Percentiles rank a stretch among this genome's conserved stretches.
Evolutionary conservation across 2,888 invertebrate genomes (phyloP).

Genomic region (Oscheius sp.): DNA sequence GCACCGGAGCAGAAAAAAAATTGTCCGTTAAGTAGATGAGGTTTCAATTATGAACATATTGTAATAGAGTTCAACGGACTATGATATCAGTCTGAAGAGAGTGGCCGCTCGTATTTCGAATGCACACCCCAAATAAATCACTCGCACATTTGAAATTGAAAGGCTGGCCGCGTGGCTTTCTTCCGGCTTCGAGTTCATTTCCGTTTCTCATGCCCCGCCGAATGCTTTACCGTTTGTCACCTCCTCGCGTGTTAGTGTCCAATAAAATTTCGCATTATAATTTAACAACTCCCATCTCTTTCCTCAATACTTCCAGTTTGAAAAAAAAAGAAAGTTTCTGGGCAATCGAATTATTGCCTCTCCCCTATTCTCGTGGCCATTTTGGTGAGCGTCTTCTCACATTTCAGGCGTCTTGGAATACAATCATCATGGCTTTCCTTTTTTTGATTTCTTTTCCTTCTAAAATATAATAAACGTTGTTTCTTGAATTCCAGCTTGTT

Average conservation of each 20-base stretch:
- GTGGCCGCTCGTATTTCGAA: no score
- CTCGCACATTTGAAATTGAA: conserved; percentile 9
- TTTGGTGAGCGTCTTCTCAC: conserved; percentile 30
- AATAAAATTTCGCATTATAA: no score
- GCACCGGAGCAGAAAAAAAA: no score
- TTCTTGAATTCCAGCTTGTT: background rate
- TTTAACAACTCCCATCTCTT: no score
- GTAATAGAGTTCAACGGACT: no score
- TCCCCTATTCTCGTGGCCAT: conserved; percentile 21
- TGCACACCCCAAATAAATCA: no score
- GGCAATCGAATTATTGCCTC: conserved; percentile 20
- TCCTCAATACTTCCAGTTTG: background rate
- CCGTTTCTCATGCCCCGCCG: conserved; percentile 30
- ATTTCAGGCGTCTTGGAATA: conserved; percentile 12
- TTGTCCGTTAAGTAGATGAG: no score
- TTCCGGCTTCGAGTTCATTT: conserved; percentile 16
- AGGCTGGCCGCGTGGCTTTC: conserved; percentile 8
- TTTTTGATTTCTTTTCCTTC: background rate
- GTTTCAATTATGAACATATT: no score
- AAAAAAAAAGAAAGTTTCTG: conserved; percentile 16
- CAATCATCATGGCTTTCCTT: background rate
- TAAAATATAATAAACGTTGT: background rate
- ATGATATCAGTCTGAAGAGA: no score
- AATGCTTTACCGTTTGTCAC: background rate
- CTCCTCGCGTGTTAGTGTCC: background rate